A percentile compares a stretch with the other conserved stretches of the same genome.
These are phyloP conservation scores for Pollenia angustigena DNA, from an alignment of 2,888 invertebrate species.

Conservation along the genomic window DNA sequence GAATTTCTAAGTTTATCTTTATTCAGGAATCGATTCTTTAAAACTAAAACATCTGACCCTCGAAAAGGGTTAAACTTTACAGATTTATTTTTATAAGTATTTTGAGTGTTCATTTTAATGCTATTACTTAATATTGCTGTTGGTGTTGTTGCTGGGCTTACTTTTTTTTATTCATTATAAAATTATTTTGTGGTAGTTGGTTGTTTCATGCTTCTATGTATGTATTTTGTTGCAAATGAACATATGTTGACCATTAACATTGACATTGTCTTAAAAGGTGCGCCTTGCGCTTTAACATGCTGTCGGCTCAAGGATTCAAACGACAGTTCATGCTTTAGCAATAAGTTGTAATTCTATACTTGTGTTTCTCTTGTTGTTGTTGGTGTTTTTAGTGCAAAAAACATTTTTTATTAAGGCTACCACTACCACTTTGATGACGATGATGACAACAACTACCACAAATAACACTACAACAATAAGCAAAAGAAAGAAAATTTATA, in stretches of 20 bases:
- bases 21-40: too few species aligned
- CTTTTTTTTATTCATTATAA: slow-evolving; percentile 29
- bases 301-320: slow-evolving; percentile 70
- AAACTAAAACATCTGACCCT: too few species aligned
- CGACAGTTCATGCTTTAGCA: slow-evolving; percentile 68
- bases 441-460: slow-evolving; percentile 54
- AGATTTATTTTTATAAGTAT: slow-evolving; percentile 38
- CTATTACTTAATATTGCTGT: slow-evolving; percentile 63
- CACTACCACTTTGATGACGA: slow-evolving; percentile 36
- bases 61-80: slow-evolving; percentile 48
- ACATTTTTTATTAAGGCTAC: slow-evolving; percentile 50
- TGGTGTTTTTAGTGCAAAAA: slow-evolving; percentile 51
- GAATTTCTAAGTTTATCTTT: too few species aligned
- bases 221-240: slow-evolving; percentile 71
- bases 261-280: slow-evolving; percentile 78
- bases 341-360: slow-evolving; percentile 67
- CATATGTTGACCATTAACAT: slow-evolving; percentile 79
- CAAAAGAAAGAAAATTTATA: slow-evolving; percentile 17
- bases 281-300: slow-evolving; percentile 75
- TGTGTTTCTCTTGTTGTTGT: slow-evolving; percentile 36
- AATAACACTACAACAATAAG: slow-evolving; percentile 39
- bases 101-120: slow-evolving; percentile 64
- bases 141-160: slow-evolving; percentile 16
- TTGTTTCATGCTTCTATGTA: slow-evolving; percentile 17
- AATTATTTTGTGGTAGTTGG: slow-evolving; percentile 29